Evolutionary conservation across 2,888 invertebrate species (phyloP), one percentile per base, ranked within the genome.

Genomic region (Lordiphosa andalusiaca): DNA sequence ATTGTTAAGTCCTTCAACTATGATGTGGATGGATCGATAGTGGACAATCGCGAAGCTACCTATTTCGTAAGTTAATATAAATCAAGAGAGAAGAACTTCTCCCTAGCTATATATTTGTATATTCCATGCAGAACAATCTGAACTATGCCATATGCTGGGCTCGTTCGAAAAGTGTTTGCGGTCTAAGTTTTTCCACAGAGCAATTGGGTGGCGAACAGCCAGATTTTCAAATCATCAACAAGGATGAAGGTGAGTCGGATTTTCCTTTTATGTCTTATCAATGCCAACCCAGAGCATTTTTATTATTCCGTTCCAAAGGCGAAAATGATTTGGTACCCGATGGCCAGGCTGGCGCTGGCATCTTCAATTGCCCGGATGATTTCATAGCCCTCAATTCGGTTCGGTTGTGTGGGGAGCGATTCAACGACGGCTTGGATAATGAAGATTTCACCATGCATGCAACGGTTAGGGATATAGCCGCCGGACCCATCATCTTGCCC

Each of bases 131-230:
- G 95, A 95, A 94, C 81, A 94, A 95, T 86, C 87, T 95, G 3
- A 95, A 95, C 85, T 95, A 95, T 85, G 94, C 93, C 0, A 93
- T 94, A 67, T 95, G 95, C 83, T 92, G 95, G 65, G 88, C 91
- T 72, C 91, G 93, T 59, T 90, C 90, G 30, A 87, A 91, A 33
- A 92, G 92, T 25, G 92, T 92, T 50, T 95, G 95, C 86, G 92
- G 92, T 42, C 90, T 94, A 10, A 93, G 93, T 0, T 95, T 93
- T 76, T 91, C 90, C 1, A 87, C 84, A 21, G 86, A 87, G 41
- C 73, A 81, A 59, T 39, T 69, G 9, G 90, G 90, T 47, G 91
- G 90, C 21, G 87, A 90, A n/a, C 91, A 91, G 57, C 90, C 90
- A 55, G 91, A 91, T 33, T 93, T 95, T 90, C 93, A 94, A 87